Evolutionary conservation across 2,888 invertebrate species (phyloP).

Genomic region (Athalia rosae): DNA sequence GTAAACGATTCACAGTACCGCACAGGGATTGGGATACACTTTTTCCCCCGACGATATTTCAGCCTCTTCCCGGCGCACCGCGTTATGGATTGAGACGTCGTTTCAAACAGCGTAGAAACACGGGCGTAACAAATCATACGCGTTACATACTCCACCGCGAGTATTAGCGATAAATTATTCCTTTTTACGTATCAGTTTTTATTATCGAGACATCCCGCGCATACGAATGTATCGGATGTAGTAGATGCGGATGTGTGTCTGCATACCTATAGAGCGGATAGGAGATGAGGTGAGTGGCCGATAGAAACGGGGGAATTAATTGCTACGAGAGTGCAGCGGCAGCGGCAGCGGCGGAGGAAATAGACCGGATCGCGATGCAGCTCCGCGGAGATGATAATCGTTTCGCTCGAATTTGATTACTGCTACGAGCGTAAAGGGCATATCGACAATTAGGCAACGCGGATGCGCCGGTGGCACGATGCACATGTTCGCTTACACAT

Average conservation of each 20-base stretch:
- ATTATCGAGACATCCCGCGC: constrained; percentile 40
- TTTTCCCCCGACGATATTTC: constrained; percentile 16
- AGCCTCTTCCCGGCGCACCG: constrained; percentile 25
- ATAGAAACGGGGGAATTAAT: constrained; percentile 7
- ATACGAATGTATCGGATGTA: too few species aligned
- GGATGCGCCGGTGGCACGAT: not conserved
- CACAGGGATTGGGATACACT: constrained; percentile 3
- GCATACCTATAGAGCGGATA: not conserved
- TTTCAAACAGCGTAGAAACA: constrained; percentile 46
- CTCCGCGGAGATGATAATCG: not conserved
- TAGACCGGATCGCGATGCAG: not conserved
- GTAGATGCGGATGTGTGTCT: too few species aligned
- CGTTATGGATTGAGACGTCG: constrained; percentile 51
- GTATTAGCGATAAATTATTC: constrained; percentile 40
- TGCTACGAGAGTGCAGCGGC: not conserved
- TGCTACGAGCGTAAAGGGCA: not conserved
- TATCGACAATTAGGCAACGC: not conserved
- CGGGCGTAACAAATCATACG: constrained; percentile 48
- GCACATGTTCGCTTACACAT: too few species aligned
- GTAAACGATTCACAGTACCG: constrained; percentile 33
- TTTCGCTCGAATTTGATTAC: constrained; percentile 14
- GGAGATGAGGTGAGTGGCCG: not conserved
- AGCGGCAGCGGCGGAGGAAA: not conserved
- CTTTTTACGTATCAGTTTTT: constrained; percentile 37
- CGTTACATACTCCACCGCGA: constrained; percentile 3